phyloP scores from a whole-genome alignment of 1,140 invertebrate genomes.

The Saccostrea echinata region DNA sequence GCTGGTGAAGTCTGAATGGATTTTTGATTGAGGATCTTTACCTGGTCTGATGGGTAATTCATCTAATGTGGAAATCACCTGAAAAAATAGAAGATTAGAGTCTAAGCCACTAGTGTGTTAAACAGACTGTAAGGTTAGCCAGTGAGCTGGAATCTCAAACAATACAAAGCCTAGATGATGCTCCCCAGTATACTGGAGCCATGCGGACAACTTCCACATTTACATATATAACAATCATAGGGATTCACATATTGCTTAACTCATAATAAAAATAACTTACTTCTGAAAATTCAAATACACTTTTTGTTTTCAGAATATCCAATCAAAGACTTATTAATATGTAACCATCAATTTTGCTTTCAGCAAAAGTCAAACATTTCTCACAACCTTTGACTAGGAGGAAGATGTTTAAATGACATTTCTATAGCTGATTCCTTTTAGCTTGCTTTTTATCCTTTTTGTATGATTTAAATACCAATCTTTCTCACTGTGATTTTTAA shows the following conservation, averaged over 20 bases:
- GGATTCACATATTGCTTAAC: too few relatives aligned
- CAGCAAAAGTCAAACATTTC: background rate
- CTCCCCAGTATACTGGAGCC: background rate
- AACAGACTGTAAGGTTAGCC: background rate
- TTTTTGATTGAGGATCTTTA: conserved; percentile 16
- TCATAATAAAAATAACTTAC: too few relatives aligned
- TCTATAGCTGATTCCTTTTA: background rate
- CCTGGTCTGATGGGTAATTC: background rate
- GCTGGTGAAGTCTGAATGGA: background rate
- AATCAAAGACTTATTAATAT: background rate
- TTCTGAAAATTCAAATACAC: too few relatives aligned
- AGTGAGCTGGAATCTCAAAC: background rate
- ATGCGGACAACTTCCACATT: background rate
- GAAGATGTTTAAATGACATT: background rate
- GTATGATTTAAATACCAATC: conserved; percentile 27
- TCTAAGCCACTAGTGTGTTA: background rate
- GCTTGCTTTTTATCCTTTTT: background rate
- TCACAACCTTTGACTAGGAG: background rate
- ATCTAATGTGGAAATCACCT: conserved; percentile 19
- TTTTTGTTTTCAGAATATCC: background rate
- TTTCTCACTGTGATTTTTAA: background rate
- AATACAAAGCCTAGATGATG: background rate
- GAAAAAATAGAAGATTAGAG: background rate
- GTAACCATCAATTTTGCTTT: background rate
- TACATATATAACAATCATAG: background rate